phyloP scores from a whole-genome alignment of 64 coral and sea anemone species.

The Stylophora pistillata region DNA sequence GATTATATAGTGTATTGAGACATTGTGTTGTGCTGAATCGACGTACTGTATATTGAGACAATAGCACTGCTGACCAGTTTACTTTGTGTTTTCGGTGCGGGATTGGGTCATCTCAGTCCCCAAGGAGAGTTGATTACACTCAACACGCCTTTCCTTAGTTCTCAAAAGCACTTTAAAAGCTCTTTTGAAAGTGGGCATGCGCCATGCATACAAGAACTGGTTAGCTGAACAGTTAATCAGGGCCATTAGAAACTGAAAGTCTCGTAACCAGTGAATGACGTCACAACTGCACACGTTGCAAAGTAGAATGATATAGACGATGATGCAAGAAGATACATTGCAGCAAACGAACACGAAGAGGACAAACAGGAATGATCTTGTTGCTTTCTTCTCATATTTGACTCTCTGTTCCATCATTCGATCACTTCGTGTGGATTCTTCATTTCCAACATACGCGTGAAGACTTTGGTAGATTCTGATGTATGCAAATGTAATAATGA shows the following conservation, averaged over 20 bases:
- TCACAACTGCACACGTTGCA: conserved; percentile 62
- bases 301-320: conserved; percentile 57
- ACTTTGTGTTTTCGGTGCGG: not conserved
- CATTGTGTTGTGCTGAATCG: too few relatives aligned
- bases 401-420: not conserved
- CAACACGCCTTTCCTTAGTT: not conserved
- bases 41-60: too few relatives aligned
- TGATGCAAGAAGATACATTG: conserved; percentile 59
- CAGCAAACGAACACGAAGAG: conserved; percentile 56
- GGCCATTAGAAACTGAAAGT: conserved; percentile 64
- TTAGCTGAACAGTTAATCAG: conserved; percentile 65
- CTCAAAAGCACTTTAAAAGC: conserved; percentile 36
- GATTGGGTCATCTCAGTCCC: not conserved
- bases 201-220: conserved; percentile 81
- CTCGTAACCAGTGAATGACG: conserved; percentile 69
- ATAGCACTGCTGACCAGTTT: not conserved
- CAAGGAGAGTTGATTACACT: not conserved
- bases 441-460: conserved; percentile 39
- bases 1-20: too few relatives aligned
- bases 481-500: conserved; percentile 48
- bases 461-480: conserved; percentile 66
- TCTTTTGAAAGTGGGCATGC: conserved; percentile 69
- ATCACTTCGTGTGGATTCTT: not conserved
- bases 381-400: conserved; percentile 64
- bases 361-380: conserved; percentile 61